Percentiles rank a stretch among this genome's conserved stretches.
These are phyloP conservation scores for Enteromius paludinosus DNA, from an alignment of 2,797 vertebrate genomes.

Conservation along the genomic window DNA sequence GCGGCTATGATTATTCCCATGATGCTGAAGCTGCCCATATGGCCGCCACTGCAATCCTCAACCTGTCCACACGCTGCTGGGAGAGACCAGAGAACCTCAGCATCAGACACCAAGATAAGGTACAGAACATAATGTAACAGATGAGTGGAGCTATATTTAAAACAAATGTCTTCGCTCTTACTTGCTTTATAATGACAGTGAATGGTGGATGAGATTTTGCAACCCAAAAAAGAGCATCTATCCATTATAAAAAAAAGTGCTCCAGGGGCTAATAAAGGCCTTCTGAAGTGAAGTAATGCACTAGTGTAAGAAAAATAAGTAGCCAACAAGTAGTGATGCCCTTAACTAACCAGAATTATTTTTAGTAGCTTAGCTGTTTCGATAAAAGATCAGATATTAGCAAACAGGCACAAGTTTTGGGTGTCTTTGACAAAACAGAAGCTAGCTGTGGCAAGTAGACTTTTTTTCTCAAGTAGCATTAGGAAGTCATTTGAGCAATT, in stretches of 20 bases:
- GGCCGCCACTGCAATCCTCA: conserved; percentile 97
- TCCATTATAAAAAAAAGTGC: neutral
- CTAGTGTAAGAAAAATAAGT: neutral
- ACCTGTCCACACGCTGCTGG: conserved; percentile 98
- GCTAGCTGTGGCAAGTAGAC: neutral
- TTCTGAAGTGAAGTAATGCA: neutral
- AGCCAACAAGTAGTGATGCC: neutral
- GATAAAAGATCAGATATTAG: neutral
- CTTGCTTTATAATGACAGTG: neutral
- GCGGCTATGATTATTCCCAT: conserved; percentile 92
- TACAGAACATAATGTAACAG: neutral
- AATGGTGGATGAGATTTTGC: neutral
- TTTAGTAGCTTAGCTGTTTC: neutral
- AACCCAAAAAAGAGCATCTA: neutral
- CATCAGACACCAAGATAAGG: conserved; percentile 85
- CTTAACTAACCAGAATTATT: neutral
- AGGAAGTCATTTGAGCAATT: conserved; percentile 2
- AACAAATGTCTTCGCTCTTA: neutral
- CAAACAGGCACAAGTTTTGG: neutral
- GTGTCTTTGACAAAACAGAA: neutral
- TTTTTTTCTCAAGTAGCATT: neutral
- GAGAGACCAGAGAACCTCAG: conserved; percentile 97
- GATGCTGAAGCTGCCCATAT: conserved; percentile 97
- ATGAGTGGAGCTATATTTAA: neutral
- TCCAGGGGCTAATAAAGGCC: neutral